phyloP scores from a whole-genome alignment of 2,113 vertebrate species.

The Taurulus bubalis region DNA sequence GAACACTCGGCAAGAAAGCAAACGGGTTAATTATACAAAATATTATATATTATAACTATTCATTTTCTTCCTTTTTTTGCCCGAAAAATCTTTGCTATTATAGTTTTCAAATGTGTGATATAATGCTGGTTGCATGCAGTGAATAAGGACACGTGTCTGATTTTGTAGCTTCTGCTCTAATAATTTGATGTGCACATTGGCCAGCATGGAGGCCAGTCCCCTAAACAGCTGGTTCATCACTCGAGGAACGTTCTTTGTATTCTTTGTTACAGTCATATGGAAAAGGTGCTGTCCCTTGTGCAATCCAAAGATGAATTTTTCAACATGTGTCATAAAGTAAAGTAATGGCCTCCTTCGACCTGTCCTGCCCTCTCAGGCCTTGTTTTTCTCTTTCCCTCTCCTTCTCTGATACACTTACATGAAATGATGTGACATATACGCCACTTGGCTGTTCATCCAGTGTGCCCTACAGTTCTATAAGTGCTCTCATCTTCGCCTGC shows the following conservation, averaged over 20 bases:
- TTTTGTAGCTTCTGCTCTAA: slow-evolving; percentile 26
- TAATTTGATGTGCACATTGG: slow-evolving; percentile 19
- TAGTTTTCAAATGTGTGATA: not conserved
- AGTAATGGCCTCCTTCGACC: slow-evolving; percentile 20
- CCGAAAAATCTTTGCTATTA: not conserved
- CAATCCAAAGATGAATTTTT: not conserved
- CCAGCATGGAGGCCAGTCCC: not conserved
- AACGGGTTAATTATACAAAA: not conserved
- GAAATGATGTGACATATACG: slow-evolving; percentile 40
- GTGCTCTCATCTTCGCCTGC: slow-evolving; percentile 18
- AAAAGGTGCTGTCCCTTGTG: not conserved
- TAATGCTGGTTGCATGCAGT: not conserved
- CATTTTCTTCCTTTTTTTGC: not conserved
- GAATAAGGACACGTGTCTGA: not conserved
- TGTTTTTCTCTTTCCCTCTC: slow-evolving; percentile 1
- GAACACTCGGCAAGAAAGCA: not conserved
- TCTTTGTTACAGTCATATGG: not conserved
- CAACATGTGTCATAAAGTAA: slow-evolving; percentile 7
- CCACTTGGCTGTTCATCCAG: slow-evolving; percentile 28
- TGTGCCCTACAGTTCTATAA: slow-evolving; percentile 25
- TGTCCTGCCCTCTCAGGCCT: slow-evolving; percentile 6
- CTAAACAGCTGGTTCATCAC: slow-evolving; percentile 30
- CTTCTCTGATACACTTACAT: slow-evolving; percentile 10
- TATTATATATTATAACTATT: not conserved
- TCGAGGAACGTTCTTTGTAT: not conserved